Evolutionary conservation across 64 coral and sea anemone species (phyloP).

Genomic region (Dendrophyllia cribrosa): DNA sequence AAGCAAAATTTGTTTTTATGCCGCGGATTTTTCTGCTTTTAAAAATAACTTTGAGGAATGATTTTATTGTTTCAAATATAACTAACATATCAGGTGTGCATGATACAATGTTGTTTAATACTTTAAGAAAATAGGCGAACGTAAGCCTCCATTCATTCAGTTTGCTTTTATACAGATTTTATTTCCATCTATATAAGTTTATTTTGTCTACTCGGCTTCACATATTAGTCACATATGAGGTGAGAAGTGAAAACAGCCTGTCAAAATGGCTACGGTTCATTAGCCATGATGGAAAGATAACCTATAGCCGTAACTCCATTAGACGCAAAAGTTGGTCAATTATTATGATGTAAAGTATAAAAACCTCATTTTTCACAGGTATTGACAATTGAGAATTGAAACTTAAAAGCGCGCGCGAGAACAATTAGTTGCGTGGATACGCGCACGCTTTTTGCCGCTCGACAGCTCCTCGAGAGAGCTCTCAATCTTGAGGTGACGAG

Average conservation of each 20-base stretch:
- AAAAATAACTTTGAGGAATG: background rate
- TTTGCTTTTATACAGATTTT: background rate
- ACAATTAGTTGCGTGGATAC: too few relatives aligned
- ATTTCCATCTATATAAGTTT: background rate
- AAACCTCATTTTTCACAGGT: too few relatives aligned
- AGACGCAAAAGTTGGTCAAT: too few relatives aligned
- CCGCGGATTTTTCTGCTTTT: background rate
- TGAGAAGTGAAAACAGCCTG: background rate
- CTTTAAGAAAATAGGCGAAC: background rate
- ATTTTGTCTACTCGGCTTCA: background rate
- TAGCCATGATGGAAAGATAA: too few relatives aligned
- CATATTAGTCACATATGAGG: background rate
- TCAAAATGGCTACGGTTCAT: background rate
- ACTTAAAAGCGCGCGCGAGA: too few relatives aligned
- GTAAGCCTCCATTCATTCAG: background rate
- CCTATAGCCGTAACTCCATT: too few relatives aligned
- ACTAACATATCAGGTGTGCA: background rate
- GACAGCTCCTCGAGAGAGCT: too few relatives aligned
- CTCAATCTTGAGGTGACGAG: too few relatives aligned
- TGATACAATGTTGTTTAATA: too few relatives aligned
- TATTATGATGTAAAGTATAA: too few relatives aligned
- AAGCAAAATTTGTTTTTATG: background rate
- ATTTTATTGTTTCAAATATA: background rate
- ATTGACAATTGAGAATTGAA: too few relatives aligned
- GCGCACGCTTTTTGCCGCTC: too few relatives aligned